Evolutionary conservation across 2,113 vertebrate genomes (phyloP), one percentile per base, ranked within the genome.

Genomic region (Alligator mississippiensis): DNA sequence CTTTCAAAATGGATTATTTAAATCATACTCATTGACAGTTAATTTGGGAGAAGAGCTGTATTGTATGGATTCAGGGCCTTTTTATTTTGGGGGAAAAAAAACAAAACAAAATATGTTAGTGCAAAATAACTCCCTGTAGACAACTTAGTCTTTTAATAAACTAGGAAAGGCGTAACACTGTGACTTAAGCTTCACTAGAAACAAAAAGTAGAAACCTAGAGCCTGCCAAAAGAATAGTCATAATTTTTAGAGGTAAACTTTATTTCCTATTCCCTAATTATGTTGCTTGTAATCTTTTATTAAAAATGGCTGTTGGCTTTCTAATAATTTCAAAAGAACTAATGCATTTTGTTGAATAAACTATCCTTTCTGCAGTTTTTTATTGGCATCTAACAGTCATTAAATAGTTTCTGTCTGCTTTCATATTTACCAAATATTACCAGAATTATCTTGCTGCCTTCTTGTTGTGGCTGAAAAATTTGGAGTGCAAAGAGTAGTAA

Each of bases 141-240:
- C 68, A 70, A 38, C 47, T 9, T 47, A 47, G 47, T 47, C 47
- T 47, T 47, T 47, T 47, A 47, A 47, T 47, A 34, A 80, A 78
- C n/a, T 80, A 83, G 63, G 54, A 84, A 74, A 82, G 22, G 77
- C 68, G 68, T 9, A 30, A 91, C 85, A 14, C 11, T 4, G 81
- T 79, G 76, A 4, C 3, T 82, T 79, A 47, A 82, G 18, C 77
- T 90, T 80, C 59, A 75, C 17, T 92, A 66, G 82, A 87, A 93
- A 80, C 10, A 59, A 78, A 84, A 63, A 1, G 75, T 91, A 91
- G 77, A 16, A 1, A 19, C 74, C 62, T 64, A 54, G 61, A 81
- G 12, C 64, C 38, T 74, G 16, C 60, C 25, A 87, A 87, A 64
- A 38, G 7, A 84, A 58, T 70, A 70, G 25, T 66, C 59, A 80